Conservation (phyloP, 2,797 vertebrate species). For the Sebastes flavidus region DNA sequence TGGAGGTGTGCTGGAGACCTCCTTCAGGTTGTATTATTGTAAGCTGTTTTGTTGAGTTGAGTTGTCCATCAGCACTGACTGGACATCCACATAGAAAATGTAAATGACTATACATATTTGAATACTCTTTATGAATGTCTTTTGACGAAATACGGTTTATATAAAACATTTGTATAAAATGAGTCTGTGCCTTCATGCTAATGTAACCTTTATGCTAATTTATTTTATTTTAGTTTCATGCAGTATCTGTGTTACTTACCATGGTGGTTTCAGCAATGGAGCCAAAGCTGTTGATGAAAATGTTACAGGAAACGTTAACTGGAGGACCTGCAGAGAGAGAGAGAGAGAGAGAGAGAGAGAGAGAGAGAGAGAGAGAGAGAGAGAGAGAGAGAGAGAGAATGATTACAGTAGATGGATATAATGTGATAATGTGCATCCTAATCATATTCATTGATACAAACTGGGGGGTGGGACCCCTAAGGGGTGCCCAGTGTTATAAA, state of each 20-base stretch:
- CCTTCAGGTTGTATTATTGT: too few species aligned
- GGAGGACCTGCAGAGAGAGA: conserved; percentile 86
- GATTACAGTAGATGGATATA: neutral
- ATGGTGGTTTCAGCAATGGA: conserved; percentile 98
- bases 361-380: neutral
- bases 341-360: neutral
- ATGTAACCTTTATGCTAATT: neutral
- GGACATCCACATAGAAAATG: too few species aligned
- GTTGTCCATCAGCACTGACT: too few species aligned
- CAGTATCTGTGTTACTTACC: conserved; percentile 80
- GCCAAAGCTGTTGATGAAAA: conserved; percentile 99
- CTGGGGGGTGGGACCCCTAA: too few species aligned
- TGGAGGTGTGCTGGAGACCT: neutral
- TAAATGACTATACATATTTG: neutral
- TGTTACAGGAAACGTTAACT: conserved; percentile 97
- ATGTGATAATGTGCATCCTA: neutral
- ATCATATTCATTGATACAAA: too few species aligned
- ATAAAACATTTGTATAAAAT: neutral
- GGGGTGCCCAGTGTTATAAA: too few species aligned
- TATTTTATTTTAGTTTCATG: neutral
- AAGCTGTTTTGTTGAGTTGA: neutral
- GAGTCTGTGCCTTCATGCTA: neutral
- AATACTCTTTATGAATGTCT: neutral
- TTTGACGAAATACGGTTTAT: neutral
- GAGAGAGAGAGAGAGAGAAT: neutral